A percentile compares a stretch with the other conserved stretches of the same genome.
Evolutionary conservation across 2,797 vertebrate genomes (phyloP).

Genomic region (Falco cherrug): DNA sequence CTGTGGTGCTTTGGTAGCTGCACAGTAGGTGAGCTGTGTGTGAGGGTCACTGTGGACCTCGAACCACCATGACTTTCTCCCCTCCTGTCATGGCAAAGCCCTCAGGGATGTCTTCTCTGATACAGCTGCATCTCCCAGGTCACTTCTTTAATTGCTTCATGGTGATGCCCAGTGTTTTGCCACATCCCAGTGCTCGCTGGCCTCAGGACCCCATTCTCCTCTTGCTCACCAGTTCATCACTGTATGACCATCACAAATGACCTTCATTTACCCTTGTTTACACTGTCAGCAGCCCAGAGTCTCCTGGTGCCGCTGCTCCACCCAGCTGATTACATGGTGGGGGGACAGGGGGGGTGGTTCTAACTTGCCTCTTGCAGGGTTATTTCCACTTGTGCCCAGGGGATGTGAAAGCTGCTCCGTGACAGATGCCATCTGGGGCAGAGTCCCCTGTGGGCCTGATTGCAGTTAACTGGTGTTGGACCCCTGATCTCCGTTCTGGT

Average conservation of each 20-base stretch:
- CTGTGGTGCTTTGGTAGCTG: background rate
- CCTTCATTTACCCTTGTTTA: background rate
- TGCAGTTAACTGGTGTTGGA: background rate
- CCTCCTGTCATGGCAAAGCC: background rate
- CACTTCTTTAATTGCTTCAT: background rate
- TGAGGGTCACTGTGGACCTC: background rate
- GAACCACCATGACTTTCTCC: background rate
- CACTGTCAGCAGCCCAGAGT: background rate
- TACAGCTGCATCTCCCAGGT: background rate
- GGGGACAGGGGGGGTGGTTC: background rate
- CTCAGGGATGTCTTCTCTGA: background rate
- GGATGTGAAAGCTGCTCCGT: background rate
- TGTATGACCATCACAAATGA: background rate
- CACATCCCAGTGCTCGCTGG: background rate
- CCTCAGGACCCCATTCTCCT: background rate
- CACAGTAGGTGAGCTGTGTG: background rate
- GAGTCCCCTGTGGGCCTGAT: rapidly evolving
- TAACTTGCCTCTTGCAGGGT: background rate
- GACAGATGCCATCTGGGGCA: background rate
- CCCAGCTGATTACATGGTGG: background rate
- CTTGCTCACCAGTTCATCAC: background rate
- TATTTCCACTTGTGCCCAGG: background rate
- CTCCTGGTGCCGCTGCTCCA: background rate
- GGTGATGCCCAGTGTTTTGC: background rate
- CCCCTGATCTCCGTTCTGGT: rapidly evolving